phyloP scores from a whole-genome alignment of 2,797 vertebrate species.

The Anas bernieri region DNA sequence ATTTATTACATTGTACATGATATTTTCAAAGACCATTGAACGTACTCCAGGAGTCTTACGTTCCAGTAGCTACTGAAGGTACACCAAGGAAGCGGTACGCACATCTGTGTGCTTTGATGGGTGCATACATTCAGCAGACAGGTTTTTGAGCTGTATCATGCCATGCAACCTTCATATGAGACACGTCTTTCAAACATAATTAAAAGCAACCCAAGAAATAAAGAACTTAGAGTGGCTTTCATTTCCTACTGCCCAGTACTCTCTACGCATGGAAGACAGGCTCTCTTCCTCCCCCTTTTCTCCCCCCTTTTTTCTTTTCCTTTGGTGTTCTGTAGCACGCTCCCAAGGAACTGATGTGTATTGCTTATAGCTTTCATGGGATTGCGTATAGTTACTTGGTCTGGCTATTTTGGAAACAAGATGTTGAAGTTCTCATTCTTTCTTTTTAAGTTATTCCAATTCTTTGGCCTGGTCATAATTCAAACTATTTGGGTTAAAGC shows the following conservation, averaged over 20 bases:
- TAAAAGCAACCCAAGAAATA: not conserved
- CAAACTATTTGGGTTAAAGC: not conserved
- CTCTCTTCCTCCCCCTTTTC: not conserved
- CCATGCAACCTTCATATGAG: not conserved
- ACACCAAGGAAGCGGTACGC: not conserved
- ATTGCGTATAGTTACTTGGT: not conserved
- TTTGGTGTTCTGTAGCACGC: not conserved
- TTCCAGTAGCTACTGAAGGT: not conserved
- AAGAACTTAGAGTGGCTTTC: not conserved
- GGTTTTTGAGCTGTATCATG: not conserved
- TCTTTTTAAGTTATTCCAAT: not conserved
- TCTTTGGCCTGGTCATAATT: not conserved
- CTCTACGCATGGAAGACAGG: not conserved
- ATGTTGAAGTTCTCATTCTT: not conserved
- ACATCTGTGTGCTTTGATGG: not conserved
- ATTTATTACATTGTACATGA: not conserved
- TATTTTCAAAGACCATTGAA: not conserved
- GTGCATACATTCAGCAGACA: not conserved
- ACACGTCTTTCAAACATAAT: not conserved
- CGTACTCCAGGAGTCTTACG: not conserved
- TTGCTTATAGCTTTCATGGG: not conserved
- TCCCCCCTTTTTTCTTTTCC: fast-evolving
- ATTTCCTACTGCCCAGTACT: not conserved
- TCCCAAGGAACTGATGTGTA: not conserved
- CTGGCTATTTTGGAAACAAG: not conserved